Evolutionary conservation across 2,888 invertebrate species (phyloP), one percentile per base, ranked within the genome.

Genomic region (Thereva unica): DNA sequence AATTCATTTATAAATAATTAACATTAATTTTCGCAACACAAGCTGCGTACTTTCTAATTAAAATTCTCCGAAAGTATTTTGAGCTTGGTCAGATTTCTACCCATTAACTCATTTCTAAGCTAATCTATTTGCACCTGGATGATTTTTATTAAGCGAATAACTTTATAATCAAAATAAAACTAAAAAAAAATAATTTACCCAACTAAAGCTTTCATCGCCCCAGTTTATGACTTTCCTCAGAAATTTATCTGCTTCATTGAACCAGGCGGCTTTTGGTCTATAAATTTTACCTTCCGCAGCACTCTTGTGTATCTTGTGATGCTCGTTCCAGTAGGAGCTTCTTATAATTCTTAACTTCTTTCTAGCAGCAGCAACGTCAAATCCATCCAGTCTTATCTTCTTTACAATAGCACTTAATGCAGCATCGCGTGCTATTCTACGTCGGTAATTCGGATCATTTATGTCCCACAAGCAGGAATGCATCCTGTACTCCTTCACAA

Each of bases 401-500:
- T 47, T n/a, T n/a, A 12, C 47, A 47, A 47, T 47, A 5, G 47
- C n/a, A 5, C 12, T n/a, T 12, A 47, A 47, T 9, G 47, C 47
- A n/a, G n/a, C n/a, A 47, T 47, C 9, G 1, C 47, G 47, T 9
- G 10, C 47, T 6, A 5, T 5, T 47, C n/a, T 47, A 3, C 12
- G 5, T 47, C 12, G n/a, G 12, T 47, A 47, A 12, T 9, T 5
- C 12, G 5, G 5, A n/a, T n/a, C 5, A n/a, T 47, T 47, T 47
- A 47, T n/a, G 3, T 47, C 47, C 47, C 47, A 47, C 47, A 47
- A 47, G 12, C 47, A 47, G 47, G 47, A 47, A 47, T 47, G 47
- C 10, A 10, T 47, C 12, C 12, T 47, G 12, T 47, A 47, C 12
- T 47, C 47, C n/a, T 10, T 10, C 4, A 47, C 47, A 7, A 47